Percentiles rank a stretch among this genome's conserved stretches.
phyloP scores from a whole-genome alignment of 2,113 vertebrate species.

The Solenodon paradoxus region DNA sequence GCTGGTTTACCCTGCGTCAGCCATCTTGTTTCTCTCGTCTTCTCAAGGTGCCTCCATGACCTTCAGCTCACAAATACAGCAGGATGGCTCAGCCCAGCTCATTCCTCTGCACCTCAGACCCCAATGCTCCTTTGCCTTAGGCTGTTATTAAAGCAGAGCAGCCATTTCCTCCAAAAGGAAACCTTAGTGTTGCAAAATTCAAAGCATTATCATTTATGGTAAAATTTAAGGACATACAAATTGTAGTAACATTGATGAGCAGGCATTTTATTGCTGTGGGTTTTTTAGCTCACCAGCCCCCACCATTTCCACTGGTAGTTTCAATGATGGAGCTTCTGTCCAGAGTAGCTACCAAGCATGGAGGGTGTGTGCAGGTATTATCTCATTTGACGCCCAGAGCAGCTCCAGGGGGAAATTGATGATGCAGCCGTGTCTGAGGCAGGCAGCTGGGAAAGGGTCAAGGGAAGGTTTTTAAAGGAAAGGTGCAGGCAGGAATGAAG shows the following conservation, averaged over 20 bases:
- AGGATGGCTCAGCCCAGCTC: not conserved
- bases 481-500: too few species aligned
- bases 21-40: not conserved
- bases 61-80: too few species aligned
- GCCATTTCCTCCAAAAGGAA: not conserved
- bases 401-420: not conserved
- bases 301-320: not conserved
- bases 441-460: not conserved
- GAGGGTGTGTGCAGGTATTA: too few species aligned
- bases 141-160: fast-evolving
- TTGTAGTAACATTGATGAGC: not conserved
- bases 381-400: not conserved
- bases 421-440: not conserved
- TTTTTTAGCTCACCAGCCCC: too few species aligned
- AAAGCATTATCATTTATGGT: not conserved
- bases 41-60: not conserved
- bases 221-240: not conserved
- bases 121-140: not conserved
- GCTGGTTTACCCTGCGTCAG: not conserved
- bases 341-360: not conserved
- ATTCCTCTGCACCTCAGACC: too few species aligned
- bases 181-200: not conserved
- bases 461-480: too few species aligned
- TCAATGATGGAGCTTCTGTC: not conserved
- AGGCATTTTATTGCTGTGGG: not conserved